phyloP scores from a whole-genome alignment of 1,140 invertebrate genomes.

The Drosophila virilis region DNA sequence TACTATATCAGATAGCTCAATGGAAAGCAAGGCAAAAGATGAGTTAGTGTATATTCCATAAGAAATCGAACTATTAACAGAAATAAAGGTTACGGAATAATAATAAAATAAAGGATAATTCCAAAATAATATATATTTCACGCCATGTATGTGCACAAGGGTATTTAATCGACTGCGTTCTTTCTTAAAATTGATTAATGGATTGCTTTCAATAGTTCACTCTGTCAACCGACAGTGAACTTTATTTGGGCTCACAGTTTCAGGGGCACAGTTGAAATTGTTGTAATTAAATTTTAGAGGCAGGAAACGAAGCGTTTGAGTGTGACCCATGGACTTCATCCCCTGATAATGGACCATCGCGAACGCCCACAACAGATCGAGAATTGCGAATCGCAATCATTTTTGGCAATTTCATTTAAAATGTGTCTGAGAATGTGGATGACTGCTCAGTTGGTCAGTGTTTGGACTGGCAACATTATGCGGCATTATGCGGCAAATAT shows the following conservation, averaged over 20 bases:
- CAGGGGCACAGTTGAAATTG: neutral
- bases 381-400: neutral
- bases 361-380: conserved; percentile 1
- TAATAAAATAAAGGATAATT: no score
- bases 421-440: neutral
- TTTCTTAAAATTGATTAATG: no score
- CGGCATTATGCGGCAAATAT: conserved; percentile 20
- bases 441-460: conserved; percentile 1
- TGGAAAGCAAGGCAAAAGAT: no score
- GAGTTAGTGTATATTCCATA: no score
- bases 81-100: no score
- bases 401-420: conserved; percentile 13
- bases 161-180: no score
- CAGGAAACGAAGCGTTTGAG: conserved; percentile 1
- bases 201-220: neutral
- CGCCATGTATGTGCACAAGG: no score
- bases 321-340: neutral
- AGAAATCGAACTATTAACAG: no score
- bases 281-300: neutral
- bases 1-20: no score
- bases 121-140: no score
- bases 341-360: neutral
- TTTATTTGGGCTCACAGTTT: no score
- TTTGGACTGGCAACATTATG: conserved; percentile 8
- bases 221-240: no score